Evolutionary conservation across 1,140 invertebrate genomes (phyloP).

Genomic region (Pseudoatta argentina): DNA sequence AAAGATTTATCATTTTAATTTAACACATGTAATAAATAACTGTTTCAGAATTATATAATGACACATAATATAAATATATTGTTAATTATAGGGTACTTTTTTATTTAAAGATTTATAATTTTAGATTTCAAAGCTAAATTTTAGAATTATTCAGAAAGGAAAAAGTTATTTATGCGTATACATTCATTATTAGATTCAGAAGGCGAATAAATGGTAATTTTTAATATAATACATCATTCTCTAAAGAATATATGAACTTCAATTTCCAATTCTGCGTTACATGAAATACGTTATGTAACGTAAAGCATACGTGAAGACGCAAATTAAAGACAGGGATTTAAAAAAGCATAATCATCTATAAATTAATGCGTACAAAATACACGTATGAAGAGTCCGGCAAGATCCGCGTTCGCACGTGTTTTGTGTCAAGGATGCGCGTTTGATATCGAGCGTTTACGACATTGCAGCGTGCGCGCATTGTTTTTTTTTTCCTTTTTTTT

Average conservation of each 20-base stretch:
- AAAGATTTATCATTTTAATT: not conserved
- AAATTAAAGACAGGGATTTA: not conserved
- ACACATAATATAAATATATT: not conserved
- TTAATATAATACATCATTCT: not conserved
- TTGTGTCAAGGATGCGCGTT: slow-evolving; percentile 68
- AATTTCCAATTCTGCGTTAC: not conserved
- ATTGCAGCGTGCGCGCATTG: slow-evolving; percentile 22
- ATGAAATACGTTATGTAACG: not conserved
- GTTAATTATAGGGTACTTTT: too few relatives aligned
- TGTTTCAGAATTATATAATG: not conserved
- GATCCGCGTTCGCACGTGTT: slow-evolving; percentile 52
- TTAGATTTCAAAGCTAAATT: not conserved
- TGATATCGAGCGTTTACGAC: slow-evolving; percentile 29
- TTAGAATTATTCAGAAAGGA: not conserved
- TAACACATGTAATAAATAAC: not conserved
- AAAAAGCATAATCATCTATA: not conserved
- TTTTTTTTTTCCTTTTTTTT: slow-evolving; percentile 44
- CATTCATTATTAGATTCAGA: not conserved
- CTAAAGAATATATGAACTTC: slow-evolving; percentile 6
- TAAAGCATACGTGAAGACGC: not conserved
- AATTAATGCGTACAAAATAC: not conserved
- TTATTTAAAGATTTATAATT: too few relatives aligned
- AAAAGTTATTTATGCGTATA: not conserved
- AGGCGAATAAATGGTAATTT: not conserved
- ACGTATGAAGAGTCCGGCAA: not conserved